Percentiles rank a stretch among this genome's conserved stretches.
These are phyloP conservation scores for Cydia splendana DNA, from an alignment of 1,140 invertebrate genomes.

Conservation along the genomic window DNA sequence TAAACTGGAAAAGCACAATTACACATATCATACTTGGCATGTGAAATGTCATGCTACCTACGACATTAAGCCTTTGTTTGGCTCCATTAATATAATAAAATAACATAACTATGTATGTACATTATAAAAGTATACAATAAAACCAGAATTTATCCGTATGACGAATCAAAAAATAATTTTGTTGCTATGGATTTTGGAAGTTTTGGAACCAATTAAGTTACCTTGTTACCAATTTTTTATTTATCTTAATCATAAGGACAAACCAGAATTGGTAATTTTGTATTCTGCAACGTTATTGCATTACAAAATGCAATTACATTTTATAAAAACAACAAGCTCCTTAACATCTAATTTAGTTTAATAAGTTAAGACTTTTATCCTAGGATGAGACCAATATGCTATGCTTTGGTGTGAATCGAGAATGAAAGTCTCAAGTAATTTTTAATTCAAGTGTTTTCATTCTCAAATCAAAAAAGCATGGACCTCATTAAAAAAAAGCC, in stretches of 20 bases:
- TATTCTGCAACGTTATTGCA: neutral
- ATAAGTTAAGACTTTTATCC: neutral
- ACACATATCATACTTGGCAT: neutral
- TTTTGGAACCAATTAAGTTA: too few relatives aligned
- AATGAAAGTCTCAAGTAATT: neutral
- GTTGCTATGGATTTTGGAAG: too few relatives aligned
- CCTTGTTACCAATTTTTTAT: too few relatives aligned
- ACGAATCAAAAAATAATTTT: too few relatives aligned
- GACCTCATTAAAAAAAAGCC: neutral
- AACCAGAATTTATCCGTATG: too few relatives aligned
- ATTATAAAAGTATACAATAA: neutral
- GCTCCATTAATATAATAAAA: neutral
- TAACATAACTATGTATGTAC: neutral
- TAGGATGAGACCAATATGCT: neutral
- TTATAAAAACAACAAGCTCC: neutral
- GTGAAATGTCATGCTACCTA: neutral
- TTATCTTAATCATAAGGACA: neutral
- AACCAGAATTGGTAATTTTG: neutral
- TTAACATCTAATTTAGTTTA: constrained; percentile 2
- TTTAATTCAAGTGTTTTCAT: neutral
- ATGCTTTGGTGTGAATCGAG: neutral
- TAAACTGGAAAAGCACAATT: constrained; percentile 15
- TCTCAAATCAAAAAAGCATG: neutral
- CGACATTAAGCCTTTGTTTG: neutral
- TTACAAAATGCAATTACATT: neutral